phyloP scores from a whole-genome alignment of 2,113 vertebrate species.

The Eudyptes chrysolophus region DNA sequence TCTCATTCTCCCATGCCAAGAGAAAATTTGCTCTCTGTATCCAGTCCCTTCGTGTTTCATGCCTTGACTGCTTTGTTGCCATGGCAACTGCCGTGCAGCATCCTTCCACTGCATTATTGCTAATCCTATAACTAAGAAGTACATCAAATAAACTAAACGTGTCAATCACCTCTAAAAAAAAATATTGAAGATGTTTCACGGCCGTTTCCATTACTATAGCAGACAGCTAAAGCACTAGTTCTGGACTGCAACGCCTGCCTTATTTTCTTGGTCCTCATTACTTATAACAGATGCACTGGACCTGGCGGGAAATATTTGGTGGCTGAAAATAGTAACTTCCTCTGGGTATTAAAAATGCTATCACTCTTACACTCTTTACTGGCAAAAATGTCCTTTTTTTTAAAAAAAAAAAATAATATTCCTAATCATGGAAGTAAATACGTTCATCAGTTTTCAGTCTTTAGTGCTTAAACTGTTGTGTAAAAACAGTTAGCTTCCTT shows the following conservation, averaged over 20 bases:
- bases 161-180: slow-evolving; percentile 27
- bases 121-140: slow-evolving; percentile 4
- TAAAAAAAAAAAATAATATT: background rate
- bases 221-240: background rate
- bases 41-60: background rate
- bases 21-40: background rate
- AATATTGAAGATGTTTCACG: background rate
- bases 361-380: background rate
- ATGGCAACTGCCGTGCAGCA: background rate
- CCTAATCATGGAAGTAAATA: background rate
- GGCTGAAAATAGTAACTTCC: background rate
- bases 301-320: background rate
- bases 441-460: background rate
- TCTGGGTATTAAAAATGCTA: background rate
- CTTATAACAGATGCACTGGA: background rate
- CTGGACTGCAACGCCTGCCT: background rate
- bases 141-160: slow-evolving; percentile 47
- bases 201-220: background rate
- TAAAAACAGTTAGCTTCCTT: background rate
- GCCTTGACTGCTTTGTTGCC: slow-evolving; percentile 43
- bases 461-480: background rate
- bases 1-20: background rate
- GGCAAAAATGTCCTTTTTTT: background rate
- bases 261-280: background rate
- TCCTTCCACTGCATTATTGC: slow-evolving; percentile 6